Base-by-base conservation (phyloP, 2,113 vertebrate species). In the Percina caprodes region DNA sequence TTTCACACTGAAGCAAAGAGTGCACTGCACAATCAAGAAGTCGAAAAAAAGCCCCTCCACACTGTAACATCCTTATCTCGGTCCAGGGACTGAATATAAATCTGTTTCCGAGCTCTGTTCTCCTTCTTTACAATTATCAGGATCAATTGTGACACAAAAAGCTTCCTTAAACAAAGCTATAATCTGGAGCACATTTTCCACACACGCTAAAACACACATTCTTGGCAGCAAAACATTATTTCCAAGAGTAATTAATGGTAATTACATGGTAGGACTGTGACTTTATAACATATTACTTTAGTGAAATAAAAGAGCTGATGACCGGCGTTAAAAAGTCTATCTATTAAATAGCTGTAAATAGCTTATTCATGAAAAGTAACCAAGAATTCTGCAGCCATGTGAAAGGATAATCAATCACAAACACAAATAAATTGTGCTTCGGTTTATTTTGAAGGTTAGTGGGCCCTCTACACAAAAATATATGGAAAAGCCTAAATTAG, bases 391-490 rank as follows among this genome's bases (percentile, higher is more conserved):
- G 70, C 68, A 59, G 63, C 49, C 39, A 46, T 33, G 73, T 69
- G 66, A 51, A 68, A 19, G 45, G 35, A 80, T 78, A 85, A 89
- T 89, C 84, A 80, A 88, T 89, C 91, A 89, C 58, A 77, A 62
- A 80, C 73, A 84, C 60, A 77, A 81, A 86, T 74, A 81, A 88
- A 88, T 69, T 54, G 76, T 76, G 84, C 70, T 74, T 55, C 2
- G 15, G 62, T 87, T 78, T 73, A 69, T 77, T 80, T 75, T 35
- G 39, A 88, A 87, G 84, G 72, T 87, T 55, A 77, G 58, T 18
- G n/a, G 77, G 54, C n/a, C 59, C 69, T 76, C 33, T 49, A 74
- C 55, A 82, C 0, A 49, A 46, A 52, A 73, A 81, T 67, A 80
- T 3, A 86, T 68, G 51, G 65, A 86, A 91, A 77, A 79, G 61